A percentile compares a stretch with the other conserved stretches of the same genome.
Conservation (phyloP, 2,113 vertebrate species). For the Oenanthe oenanthe region DNA sequence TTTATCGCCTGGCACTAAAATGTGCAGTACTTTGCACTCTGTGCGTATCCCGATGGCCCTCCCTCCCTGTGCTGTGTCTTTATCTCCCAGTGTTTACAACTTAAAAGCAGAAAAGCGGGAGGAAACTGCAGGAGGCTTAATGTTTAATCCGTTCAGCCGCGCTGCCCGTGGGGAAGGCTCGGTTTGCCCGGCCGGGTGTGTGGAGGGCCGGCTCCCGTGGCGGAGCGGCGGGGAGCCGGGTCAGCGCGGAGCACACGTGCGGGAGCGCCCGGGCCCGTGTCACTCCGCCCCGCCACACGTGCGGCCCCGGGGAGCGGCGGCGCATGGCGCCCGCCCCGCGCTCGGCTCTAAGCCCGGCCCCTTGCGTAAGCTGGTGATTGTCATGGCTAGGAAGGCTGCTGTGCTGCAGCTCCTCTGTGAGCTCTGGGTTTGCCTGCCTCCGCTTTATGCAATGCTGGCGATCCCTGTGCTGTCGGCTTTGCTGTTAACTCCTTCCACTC, state of each 20-base stretch:
- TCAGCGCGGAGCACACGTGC: conserved; percentile 62
- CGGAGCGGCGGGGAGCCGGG: neutral
- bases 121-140: neutral
- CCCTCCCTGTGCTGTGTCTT: neutral
- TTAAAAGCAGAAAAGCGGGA: neutral
- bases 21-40: accelerated
- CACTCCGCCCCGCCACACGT: conserved; percentile 69
- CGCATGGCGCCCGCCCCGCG: neutral
- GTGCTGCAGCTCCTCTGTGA: neutral
- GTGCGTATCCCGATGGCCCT: accelerated
- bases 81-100: neutral
- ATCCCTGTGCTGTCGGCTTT: neutral
- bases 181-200: neutral
- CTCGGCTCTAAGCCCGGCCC: neutral
- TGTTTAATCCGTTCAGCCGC: neutral
- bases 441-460: conserved; percentile 21
- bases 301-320: neutral
- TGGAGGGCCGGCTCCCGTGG: neutral
- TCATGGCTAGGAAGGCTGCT: neutral
- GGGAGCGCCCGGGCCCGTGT: neutral
- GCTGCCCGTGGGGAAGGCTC: neutral
- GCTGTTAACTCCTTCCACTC: conserved; percentile 31
- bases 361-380: conserved; percentile 71
- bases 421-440: conserved; percentile 3
- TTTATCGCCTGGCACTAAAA: neutral